Evolutionary conservation across 2,888 invertebrate genomes (phyloP).

Genomic region (Amiota mariae): DNA sequence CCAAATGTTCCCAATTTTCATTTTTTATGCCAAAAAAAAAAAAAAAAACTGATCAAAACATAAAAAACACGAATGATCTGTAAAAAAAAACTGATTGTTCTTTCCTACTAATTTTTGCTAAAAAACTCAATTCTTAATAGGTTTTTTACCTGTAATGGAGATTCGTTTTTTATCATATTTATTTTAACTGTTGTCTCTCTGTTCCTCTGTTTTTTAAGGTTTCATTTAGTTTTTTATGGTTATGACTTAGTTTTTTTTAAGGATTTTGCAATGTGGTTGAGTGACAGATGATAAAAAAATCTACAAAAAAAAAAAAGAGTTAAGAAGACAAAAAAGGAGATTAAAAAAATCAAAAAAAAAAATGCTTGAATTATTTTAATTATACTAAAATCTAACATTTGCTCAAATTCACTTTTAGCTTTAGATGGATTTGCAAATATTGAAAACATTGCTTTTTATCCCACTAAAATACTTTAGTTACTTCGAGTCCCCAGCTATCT

Average conservation of each 20-base stretch:
- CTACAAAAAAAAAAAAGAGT: too few relatives aligned
- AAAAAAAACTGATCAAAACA: background rate
- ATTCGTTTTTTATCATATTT: background rate
- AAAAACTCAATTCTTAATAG: slow-evolving; percentile 1
- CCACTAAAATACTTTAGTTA: too few relatives aligned
- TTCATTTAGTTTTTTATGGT: background rate
- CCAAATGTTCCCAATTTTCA: background rate
- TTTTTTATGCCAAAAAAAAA: slow-evolving; percentile 4
- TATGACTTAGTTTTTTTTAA: slow-evolving; percentile 27
- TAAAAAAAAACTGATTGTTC: background rate
- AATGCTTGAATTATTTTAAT: too few relatives aligned
- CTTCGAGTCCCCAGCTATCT: too few relatives aligned
- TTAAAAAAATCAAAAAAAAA: too few relatives aligned
- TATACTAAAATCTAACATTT: too few relatives aligned
- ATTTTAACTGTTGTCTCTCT: background rate
- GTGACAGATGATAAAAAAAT: background rate
- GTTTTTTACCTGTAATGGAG: slow-evolving; percentile 20
- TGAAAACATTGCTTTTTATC: too few relatives aligned
- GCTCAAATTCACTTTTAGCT: too few relatives aligned
- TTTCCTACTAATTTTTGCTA: background rate
- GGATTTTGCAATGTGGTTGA: slow-evolving; percentile 22
- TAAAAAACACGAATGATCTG: background rate
- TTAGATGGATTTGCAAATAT: too few relatives aligned
- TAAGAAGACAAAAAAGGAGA: too few relatives aligned
- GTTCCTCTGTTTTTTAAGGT: background rate